Percentiles rank a stretch among this genome's conserved stretches.
phyloP scores from a whole-genome alignment of 2,888 invertebrate genomes.

The Drosophila nr. fundita region DNA sequence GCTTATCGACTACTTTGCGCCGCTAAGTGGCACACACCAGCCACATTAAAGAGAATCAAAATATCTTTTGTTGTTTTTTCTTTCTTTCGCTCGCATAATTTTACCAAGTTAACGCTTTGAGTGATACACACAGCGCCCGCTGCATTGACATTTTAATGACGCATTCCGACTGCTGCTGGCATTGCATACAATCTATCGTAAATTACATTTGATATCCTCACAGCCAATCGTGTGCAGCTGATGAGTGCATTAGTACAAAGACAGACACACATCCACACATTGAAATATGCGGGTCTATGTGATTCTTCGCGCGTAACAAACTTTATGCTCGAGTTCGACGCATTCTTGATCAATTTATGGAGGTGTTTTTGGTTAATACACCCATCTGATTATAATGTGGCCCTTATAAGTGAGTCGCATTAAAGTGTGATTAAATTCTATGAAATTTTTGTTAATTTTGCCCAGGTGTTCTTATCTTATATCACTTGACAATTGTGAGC shows the following conservation, averaged over 20 bases:
- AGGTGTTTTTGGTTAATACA: constrained; percentile 24
- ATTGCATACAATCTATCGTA: constrained; percentile 52
- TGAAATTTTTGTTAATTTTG: background rate
- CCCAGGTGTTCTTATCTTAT: background rate
- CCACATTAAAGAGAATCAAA: background rate
- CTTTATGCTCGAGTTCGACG: constrained; percentile 20
- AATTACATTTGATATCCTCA: constrained; percentile 33
- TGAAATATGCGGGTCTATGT: constrained; percentile 55
- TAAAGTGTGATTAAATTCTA: constrained; percentile 7
- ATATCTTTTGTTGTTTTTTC: background rate
- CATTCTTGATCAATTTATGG: constrained; percentile 51
- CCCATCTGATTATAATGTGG: constrained; percentile 4
- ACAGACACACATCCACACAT: background rate
- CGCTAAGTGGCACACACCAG: constrained; percentile 57
- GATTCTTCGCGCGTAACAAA: constrained; percentile 46
- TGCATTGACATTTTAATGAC: constrained; percentile 33
- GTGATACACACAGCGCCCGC: constrained; percentile 32
- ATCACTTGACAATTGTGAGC: too few species aligned
- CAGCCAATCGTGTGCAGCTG: constrained; percentile 49
- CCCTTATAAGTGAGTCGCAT: constrained; percentile 16
- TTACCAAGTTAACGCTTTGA: background rate
- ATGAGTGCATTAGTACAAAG: constrained; percentile 29
- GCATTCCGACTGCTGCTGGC: constrained; percentile 52
- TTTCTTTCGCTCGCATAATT: background rate
- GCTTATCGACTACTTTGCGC: constrained; percentile 57